Base-by-base conservation (phyloP, 2,888 invertebrate species). In the Leptodirus hochenwartii region DNA sequence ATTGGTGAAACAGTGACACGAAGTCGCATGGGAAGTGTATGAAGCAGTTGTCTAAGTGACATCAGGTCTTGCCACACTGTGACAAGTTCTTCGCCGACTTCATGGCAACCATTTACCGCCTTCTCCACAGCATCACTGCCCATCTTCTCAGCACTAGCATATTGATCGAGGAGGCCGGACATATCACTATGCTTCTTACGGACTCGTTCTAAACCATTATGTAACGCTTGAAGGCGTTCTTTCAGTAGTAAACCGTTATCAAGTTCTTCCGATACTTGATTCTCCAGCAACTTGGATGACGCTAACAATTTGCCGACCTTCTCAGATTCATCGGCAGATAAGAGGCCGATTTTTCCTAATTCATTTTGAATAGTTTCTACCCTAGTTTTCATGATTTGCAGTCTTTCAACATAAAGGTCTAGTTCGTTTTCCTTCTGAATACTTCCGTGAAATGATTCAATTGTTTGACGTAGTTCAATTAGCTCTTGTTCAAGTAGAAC, bases 381-480 rank as follows among this genome's bases (percentile, higher is more conserved):
- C 9, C 81, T 66, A 3, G 68, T 66, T 20, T 69, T 71, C 53
- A 80, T 64, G 1, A 82, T 75, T 54, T 82, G 80, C 5, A 84
- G 56, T 29, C 81, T 61, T 51, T 85, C 81, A 5, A 82, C 73
- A 46, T 84, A 84, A 4, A 82, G 58, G 41, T 74, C 72, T 1
- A 85, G 58, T 45, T 85, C 84, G 41, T 85, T 84, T 44, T 80
- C 81, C 30, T 71, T 81, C 46, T 78, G 81, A 25, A 85, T 72
- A 0, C 81, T 72, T 2, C 80, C 78, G 47, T 76, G 74, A 35
- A 81, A 64, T 37, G 68, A 65, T 15, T 77, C 73, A 34, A 84
- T 57, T 10, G 72, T 66, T 2, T 64, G 51, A 34, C 75, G 68
- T 11, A 85, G 59, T 46, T 84, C 81, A 46, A 70, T 63, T 9